phyloP scores from a whole-genome alignment of 2,113 vertebrate genomes.

The Hemichromis elongatus region DNA sequence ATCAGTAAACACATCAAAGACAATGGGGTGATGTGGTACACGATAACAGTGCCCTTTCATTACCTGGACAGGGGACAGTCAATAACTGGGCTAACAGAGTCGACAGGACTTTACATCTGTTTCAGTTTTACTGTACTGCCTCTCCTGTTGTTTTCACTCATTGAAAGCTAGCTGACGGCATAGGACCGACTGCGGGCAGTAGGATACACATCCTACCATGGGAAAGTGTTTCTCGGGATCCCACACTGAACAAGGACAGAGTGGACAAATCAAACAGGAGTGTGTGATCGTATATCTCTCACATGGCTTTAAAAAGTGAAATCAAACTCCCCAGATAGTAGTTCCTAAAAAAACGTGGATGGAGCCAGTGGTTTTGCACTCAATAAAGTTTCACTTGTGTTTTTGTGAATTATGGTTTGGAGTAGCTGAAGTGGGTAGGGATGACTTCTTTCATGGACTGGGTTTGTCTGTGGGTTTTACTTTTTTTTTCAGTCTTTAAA shows the following conservation, averaged over 20 bases:
- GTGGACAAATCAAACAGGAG: slow-evolving; percentile 20
- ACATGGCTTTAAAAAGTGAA: slow-evolving; percentile 44
- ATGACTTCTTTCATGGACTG: slow-evolving; percentile 31
- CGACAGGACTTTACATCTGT: slow-evolving; percentile 69
- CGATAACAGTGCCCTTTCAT: slow-evolving; percentile 55
- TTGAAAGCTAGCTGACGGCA: slow-evolving; percentile 55
- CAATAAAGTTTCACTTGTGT: slow-evolving; percentile 64
- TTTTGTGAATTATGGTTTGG: slow-evolving; percentile 59
- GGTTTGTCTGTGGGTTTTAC: slow-evolving; percentile 2
- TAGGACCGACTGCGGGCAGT: slow-evolving; percentile 33
- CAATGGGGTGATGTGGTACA: slow-evolving; percentile 29
- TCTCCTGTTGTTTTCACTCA: slow-evolving; percentile 60
- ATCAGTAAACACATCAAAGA: slow-evolving; percentile 36
- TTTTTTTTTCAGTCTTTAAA: not conserved
- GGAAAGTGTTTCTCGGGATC: slow-evolving; percentile 57
- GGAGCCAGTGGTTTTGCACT: slow-evolving; percentile 67
- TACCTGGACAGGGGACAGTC: slow-evolving; percentile 46
- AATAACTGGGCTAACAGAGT: slow-evolving; percentile 40
- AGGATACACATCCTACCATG: slow-evolving; percentile 43
- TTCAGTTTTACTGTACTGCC: slow-evolving; percentile 62
- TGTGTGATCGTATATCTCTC: slow-evolving; percentile 34
- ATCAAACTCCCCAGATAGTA: slow-evolving; percentile 43
- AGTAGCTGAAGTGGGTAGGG: slow-evolving; percentile 45
- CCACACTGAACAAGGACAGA: slow-evolving; percentile 35
- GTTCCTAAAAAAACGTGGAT: slow-evolving; percentile 45